phyloP scores from a whole-genome alignment of 2,797 vertebrate species.

The Argya squamiceps region DNA sequence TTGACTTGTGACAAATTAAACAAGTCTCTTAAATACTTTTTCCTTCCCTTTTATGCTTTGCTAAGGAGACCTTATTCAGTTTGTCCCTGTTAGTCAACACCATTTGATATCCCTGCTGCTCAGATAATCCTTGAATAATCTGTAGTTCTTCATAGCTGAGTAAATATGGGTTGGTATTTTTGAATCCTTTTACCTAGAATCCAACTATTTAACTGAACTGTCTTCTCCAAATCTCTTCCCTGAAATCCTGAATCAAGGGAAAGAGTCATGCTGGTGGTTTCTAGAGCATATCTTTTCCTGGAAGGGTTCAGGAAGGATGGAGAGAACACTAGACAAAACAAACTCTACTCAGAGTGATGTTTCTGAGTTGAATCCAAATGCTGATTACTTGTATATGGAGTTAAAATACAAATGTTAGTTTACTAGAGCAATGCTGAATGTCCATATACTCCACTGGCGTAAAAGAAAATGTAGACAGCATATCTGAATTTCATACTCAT shows the following conservation, averaged over 20 bases:
- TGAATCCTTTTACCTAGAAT: neutral
- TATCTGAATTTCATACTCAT: neutral
- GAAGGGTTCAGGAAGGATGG: neutral
- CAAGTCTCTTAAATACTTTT: neutral
- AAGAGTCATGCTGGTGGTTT: neutral
- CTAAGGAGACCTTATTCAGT: neutral
- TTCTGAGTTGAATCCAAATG: neutral
- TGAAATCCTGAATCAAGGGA: neutral
- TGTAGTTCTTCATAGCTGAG: neutral
- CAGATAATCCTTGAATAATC: neutral
- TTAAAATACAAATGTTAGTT: neutral
- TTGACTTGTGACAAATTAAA: neutral
- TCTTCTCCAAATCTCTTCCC: neutral
- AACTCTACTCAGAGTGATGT: neutral
- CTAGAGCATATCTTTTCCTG: neutral
- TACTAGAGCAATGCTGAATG: neutral
- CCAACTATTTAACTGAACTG: neutral
- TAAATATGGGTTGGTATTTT: neutral
- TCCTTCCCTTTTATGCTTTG: neutral
- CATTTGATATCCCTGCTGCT: neutral
- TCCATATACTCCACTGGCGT: neutral
- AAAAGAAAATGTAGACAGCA: neutral
- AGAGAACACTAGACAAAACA: neutral
- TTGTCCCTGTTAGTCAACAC: neutral
- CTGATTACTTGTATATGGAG: neutral